Evolutionary conservation across 2,113 vertebrate species (phyloP), one percentile per base, ranked within the genome.

Genomic region (Monopterus albus): DNA sequence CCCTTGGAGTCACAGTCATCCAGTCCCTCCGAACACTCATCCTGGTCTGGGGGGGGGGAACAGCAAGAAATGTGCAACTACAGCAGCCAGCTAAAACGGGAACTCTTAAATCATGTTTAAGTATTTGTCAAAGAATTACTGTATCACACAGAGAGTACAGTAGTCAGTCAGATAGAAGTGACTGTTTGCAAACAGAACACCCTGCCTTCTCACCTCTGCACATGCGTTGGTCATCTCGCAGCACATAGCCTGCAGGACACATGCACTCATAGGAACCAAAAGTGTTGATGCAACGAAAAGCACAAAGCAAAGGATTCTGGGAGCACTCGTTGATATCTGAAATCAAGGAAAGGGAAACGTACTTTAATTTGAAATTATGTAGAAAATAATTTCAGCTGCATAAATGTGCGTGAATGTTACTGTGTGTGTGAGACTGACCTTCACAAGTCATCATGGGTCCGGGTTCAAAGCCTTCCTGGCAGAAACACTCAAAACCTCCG

Each of bases 261-360:
- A 95, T 95, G 59, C 96, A 99, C 80, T 95, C 91, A 3, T 98
- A 98, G 78, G 96, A 95, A 45, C 97, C 97, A 2, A 96, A 94
- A 0, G 95, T 96, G 92, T 98, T 99, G 80, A 93, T 93, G 75
- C 97, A 99, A 36, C 97, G 96, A 94, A 99, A 99, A 46, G 96
- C 97, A 0, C 97, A 99, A 68, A 97, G 95, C 82, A 97, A 88
- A 0, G 96, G 96, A 74, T 98, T 98, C 84, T 94, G 86, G 3
- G 94, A 79, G 2, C 97, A 99, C 79, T 99, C 96, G 0, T 99
- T 96, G 47, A 98, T 92, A 63, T 99, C 97, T 98, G 85, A 33
- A 53, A 36, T 20, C 10, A 45, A 56, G 11, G 39, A 58, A 7
- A 61, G 5, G 70, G 23, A 45, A 33, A 20, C 1, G 26, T 6